phyloP scores from a whole-genome alignment of 2,888 invertebrate genomes.

The Harpalus rubripes region DNA sequence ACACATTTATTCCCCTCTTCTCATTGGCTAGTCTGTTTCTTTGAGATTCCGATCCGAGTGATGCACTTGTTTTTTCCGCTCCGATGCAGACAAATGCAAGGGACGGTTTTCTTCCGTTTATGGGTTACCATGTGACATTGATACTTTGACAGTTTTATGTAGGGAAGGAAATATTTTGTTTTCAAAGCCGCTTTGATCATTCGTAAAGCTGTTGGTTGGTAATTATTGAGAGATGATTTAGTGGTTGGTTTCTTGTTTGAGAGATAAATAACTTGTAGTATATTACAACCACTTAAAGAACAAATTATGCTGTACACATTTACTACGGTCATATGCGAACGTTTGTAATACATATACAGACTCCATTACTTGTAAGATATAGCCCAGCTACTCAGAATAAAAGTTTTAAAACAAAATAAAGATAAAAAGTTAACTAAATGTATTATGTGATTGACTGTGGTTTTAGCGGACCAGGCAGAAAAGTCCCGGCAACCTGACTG shows the following conservation, averaged over 20 bases:
- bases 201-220: neutral
- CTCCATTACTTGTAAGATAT: neutral
- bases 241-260: neutral
- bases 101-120: constrained; percentile 4
- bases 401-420: too few relatives aligned
- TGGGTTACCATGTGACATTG: constrained; percentile 33
- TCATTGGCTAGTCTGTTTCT: neutral
- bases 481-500: too few relatives aligned
- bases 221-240: neutral
- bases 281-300: neutral
- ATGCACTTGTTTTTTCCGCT: constrained; percentile 38
- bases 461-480: too few relatives aligned
- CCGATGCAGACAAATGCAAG: constrained; percentile 17
- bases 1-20: neutral
- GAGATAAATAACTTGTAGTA: constrained; percentile 2
- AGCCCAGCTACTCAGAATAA: neutral
- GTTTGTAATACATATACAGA: neutral
- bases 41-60: neutral
- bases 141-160: constrained; percentile 46
- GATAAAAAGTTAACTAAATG: too few relatives aligned
- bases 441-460: too few relatives aligned
- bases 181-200: constrained; percentile 1
- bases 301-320: neutral
- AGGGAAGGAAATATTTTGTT: neutral
- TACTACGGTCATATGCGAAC: neutral